Conservation (phyloP, 2,888 invertebrate genomes). For the Flexamia atlantica region DNA sequence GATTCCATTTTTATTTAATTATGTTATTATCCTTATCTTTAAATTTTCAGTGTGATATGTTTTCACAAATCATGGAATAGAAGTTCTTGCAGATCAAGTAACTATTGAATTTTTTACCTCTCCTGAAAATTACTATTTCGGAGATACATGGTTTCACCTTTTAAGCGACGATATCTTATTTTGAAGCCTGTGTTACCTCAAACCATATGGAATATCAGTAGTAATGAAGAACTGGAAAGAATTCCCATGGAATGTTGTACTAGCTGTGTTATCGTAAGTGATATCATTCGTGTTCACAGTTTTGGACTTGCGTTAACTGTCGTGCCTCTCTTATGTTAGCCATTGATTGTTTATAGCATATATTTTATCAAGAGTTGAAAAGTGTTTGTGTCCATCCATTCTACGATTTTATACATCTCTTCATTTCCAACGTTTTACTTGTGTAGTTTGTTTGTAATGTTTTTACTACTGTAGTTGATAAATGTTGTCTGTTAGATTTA, state of each 20-base stretch:
- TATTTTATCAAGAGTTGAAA: slow-evolving; percentile 22
- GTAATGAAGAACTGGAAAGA: no score
- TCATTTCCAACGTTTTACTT: slow-evolving; percentile 14
- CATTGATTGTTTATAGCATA: slow-evolving; percentile 2
- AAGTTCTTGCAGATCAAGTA: no score
- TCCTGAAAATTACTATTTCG: no score
- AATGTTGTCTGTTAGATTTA: not conserved
- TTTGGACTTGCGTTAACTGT: not conserved
- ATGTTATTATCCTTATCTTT: no score
- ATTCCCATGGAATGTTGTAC: slow-evolving; percentile 7
- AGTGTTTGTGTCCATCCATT: slow-evolving; percentile 17
- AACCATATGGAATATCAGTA: no score
- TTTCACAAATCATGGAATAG: no score
- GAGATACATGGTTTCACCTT: no score
- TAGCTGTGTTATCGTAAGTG: slow-evolving; percentile 30
- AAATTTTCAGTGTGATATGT: no score
- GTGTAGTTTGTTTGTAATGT: slow-evolving; percentile 14
- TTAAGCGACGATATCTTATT: no score
- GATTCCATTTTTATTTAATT: no score
- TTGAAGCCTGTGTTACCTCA: no score
- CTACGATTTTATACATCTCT: slow-evolving; percentile 24
- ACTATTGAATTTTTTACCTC: no score
- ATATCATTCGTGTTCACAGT: slow-evolving; percentile 1
- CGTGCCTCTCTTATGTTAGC: slow-evolving; percentile 21
- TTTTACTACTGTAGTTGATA: slow-evolving; percentile 25